Evolutionary conservation across 2,113 vertebrate genomes (phyloP).

Genomic region (Cryptoleucopteryx plumbea): DNA sequence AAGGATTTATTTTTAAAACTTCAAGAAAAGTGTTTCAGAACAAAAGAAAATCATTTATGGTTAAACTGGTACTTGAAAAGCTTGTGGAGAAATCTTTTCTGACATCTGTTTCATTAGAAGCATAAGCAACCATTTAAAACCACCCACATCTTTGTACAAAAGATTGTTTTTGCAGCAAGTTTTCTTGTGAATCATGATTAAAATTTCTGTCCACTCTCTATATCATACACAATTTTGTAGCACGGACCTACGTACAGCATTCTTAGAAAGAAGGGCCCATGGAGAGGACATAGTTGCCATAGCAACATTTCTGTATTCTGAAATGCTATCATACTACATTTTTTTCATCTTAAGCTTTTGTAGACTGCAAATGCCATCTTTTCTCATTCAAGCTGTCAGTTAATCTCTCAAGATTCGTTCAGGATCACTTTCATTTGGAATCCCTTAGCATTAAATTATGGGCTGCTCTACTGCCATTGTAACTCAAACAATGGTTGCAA

Average conservation of each 20-base stretch:
- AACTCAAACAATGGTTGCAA: neutral
- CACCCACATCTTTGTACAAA: neutral
- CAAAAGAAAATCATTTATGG: neutral
- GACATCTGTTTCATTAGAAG: neutral
- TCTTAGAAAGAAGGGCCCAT: slow-evolving; percentile 19
- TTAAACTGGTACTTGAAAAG: neutral
- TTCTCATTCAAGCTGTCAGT: slow-evolving; percentile 27
- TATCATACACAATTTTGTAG: neutral
- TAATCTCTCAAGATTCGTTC: neutral
- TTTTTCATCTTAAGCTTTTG: slow-evolving; percentile 8
- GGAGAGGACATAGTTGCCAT: slow-evolving; percentile 19
- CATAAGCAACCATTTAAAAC: neutral
- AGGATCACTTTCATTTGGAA: slow-evolving; percentile 16
- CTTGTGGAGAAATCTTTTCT: neutral
- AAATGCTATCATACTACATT: neutral
- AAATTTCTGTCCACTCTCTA: neutral
- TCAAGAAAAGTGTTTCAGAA: neutral
- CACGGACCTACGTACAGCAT: neutral
- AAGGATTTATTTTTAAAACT: neutral
- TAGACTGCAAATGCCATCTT: slow-evolving; percentile 13
- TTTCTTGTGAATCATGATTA: neutral
- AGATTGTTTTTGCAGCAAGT: neutral
- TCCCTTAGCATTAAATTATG: neutral
- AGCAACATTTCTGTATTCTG: slow-evolving; percentile 26
- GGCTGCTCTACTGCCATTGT: neutral